Evolutionary conservation across 2,888 invertebrate species (phyloP).

Genomic region (Drosophila sordidapex): DNA sequence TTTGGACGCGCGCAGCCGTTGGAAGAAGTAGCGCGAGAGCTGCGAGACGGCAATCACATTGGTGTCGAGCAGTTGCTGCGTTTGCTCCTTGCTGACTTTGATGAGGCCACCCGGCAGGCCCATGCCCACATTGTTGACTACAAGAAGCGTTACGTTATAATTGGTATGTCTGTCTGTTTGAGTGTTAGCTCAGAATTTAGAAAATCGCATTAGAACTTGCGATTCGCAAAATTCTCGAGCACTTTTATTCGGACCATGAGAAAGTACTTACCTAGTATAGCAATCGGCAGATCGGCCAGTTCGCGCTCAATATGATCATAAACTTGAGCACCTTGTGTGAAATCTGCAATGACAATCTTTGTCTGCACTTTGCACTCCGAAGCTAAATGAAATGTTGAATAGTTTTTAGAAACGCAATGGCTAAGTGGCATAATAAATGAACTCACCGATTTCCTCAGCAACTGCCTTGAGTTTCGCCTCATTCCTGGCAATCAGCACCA

Average conservation of each 20-base stretch:
- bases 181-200: neutral
- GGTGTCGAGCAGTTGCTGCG: slow-evolving; percentile 93
- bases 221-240: neutral
- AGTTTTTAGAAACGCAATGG: neutral
- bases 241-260: neutral
- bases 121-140: slow-evolving; percentile 89
- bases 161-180: rapidly evolving
- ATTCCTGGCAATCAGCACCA: slow-evolving; percentile 92
- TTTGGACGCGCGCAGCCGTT: slow-evolving; percentile 90
- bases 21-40: slow-evolving; percentile 91
- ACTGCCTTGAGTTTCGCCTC: slow-evolving; percentile 89
- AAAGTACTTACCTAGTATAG: slow-evolving; percentile 90
- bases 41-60: slow-evolving; percentile 94
- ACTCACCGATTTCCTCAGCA: slow-evolving; percentile 90
- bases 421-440: neutral
- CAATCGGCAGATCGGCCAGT: slow-evolving; percentile 90
- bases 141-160: neutral
- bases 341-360: slow-evolving; percentile 91
- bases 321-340: slow-evolving; percentile 89
- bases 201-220: neutral
- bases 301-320: slow-evolving; percentile 89
- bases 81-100: slow-evolving; percentile 88
- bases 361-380: slow-evolving; percentile 87
- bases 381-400: slow-evolving; percentile 77
- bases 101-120: slow-evolving; percentile 91